phyloP scores from a whole-genome alignment of 2,797 vertebrate genomes.

The Pterois miles region DNA sequence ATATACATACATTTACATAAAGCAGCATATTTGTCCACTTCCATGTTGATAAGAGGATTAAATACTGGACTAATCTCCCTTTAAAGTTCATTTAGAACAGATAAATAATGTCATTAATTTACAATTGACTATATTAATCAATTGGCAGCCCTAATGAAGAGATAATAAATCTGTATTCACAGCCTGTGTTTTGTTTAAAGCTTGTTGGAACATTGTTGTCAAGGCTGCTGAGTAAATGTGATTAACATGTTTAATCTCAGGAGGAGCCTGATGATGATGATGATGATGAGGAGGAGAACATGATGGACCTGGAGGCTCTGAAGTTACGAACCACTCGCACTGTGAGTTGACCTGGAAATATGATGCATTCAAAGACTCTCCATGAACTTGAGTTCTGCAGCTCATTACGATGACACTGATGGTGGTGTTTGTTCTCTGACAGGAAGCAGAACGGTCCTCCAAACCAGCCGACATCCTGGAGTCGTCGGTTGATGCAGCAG shows the following conservation, averaged over 20 bases:
- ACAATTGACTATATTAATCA: no score
- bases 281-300: conserved; percentile 89
- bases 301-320: conserved; percentile 91
- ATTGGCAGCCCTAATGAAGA: no score
- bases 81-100: no score
- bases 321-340: conserved; percentile 86
- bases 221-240: no score
- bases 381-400: background rate
- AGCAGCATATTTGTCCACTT: no score
- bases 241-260: conserved; percentile 66
- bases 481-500: conserved; percentile 88
- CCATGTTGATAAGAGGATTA: no score
- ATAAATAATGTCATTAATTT: no score
- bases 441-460: conserved; percentile 83
- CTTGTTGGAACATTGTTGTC: background rate
- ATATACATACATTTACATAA: no score
- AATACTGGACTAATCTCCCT: no score
- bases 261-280: conserved; percentile 92
- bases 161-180: background rate
- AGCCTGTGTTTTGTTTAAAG: background rate
- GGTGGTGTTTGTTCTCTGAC: background rate
- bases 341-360: conserved; percentile 77
- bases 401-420: fast-evolving
- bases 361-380: background rate
- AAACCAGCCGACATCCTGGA: conserved; percentile 93